phyloP scores from a whole-genome alignment of 2,888 invertebrate genomes.

The Dione vanillae region DNA sequence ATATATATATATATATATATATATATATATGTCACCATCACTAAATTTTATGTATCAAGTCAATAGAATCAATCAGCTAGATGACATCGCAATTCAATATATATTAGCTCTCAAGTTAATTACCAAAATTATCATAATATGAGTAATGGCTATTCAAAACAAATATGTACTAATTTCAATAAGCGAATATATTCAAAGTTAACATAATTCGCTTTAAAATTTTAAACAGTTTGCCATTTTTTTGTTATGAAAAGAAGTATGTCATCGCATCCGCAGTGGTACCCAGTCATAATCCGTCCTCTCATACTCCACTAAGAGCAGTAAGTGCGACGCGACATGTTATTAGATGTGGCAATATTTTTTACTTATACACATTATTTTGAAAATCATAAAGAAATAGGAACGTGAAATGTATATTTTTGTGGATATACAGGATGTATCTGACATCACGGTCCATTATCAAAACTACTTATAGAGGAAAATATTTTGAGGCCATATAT shows the following conservation, averaged over 20 bases:
- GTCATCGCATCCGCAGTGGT: neutral
- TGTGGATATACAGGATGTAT: too few relatives aligned
- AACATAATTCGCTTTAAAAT: too few relatives aligned
- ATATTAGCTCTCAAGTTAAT: neutral
- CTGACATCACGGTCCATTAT: too few relatives aligned
- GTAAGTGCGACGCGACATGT: conserved; percentile 30
- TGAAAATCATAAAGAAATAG: neutral
- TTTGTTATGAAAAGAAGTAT: too few relatives aligned
- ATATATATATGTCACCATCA: too few relatives aligned
- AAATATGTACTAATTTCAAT: too few relatives aligned
- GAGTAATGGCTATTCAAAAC: too few relatives aligned
- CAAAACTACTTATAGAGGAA: too few relatives aligned
- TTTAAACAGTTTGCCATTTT: neutral
- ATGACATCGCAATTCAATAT: neutral
- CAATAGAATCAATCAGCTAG: neutral
- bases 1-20: too few relatives aligned
- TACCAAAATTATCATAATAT: neutral
- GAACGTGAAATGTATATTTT: neutral
- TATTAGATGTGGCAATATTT: conserved; percentile 19
- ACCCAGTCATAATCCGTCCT: conserved; percentile 3
- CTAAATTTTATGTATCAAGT: neutral
- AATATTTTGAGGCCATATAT: too few relatives aligned
- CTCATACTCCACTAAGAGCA: conserved; percentile 29
- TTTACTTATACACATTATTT: conserved; percentile 14
- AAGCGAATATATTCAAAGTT: too few relatives aligned